Evolutionary conservation across 2,113 vertebrate genomes (phyloP).

Genomic region (Puffinus mauretanicus): DNA sequence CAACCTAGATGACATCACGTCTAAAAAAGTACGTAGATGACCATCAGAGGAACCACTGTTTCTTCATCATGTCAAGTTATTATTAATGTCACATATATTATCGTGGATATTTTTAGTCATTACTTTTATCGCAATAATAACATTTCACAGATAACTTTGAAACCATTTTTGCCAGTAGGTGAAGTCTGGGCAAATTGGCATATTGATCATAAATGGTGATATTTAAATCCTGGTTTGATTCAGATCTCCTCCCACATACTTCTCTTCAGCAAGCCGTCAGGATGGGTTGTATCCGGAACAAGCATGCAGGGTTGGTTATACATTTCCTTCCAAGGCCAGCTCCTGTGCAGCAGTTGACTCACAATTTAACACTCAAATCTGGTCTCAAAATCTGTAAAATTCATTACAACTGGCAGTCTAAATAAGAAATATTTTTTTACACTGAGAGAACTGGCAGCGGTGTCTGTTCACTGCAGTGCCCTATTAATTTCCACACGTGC

Average conservation of each 20-base stretch:
- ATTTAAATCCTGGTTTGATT: background rate
- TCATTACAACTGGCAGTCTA: background rate
- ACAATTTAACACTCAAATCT: background rate
- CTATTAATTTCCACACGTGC: background rate
- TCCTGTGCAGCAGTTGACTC: background rate
- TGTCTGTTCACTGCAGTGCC: background rate
- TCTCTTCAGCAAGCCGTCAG: background rate
- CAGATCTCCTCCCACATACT: background rate
- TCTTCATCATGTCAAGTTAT: background rate
- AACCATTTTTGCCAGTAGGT: background rate
- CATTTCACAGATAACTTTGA: background rate
- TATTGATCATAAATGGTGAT: background rate
- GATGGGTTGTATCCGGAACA: background rate
- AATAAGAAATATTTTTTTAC: background rate
- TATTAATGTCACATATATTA: background rate
- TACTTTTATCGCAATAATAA: background rate
- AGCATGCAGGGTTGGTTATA: background rate
- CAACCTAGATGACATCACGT: conserved; percentile 58
- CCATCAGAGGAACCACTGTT: background rate
- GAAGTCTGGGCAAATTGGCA: background rate
- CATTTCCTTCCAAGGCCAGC: background rate
- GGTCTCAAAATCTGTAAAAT: background rate
- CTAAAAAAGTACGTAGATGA: conserved; percentile 79
- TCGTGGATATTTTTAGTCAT: background rate
- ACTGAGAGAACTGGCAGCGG: background rate